These are phyloP conservation scores for Lutraria rhynchaena DNA, from an alignment of 1,140 invertebrate genomes.

Conservation along the genomic window DNA sequence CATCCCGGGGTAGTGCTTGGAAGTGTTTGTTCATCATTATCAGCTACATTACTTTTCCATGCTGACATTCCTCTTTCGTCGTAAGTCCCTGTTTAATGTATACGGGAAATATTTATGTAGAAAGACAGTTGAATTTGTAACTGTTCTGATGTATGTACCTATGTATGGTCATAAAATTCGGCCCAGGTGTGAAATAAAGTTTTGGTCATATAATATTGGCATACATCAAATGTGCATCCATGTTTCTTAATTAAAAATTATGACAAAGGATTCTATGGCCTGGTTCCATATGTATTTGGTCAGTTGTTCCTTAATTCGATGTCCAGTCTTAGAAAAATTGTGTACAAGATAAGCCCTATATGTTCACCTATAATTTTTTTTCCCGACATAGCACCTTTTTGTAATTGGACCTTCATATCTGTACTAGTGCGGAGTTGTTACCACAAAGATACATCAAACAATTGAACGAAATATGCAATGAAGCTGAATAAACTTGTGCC, in stretches of 20 bases:
- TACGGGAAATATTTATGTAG: conserved; percentile 9
- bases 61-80: background rate
- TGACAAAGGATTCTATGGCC: background rate
- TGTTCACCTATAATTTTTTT: no score
- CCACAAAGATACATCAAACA: no score
- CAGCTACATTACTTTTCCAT: background rate
- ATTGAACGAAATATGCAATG: no score
- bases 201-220: no score
- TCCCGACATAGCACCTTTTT: background rate
- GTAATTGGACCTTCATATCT: no score
- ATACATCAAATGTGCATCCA: no score
- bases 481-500: no score
- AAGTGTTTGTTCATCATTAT: background rate
- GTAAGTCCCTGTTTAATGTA: background rate
- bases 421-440: no score
- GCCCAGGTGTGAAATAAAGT: background rate
- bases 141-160: background rate
- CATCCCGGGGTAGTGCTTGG: background rate
- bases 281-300: background rate
- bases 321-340: no score
- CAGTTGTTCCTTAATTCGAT: no score
- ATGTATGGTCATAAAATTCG: background rate
- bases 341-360: no score
- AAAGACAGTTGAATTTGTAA: background rate
- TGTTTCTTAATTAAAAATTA: no score